Base-by-base conservation (phyloP, 2,113 vertebrate species). In the Brachypodius melanocephalos region DNA sequence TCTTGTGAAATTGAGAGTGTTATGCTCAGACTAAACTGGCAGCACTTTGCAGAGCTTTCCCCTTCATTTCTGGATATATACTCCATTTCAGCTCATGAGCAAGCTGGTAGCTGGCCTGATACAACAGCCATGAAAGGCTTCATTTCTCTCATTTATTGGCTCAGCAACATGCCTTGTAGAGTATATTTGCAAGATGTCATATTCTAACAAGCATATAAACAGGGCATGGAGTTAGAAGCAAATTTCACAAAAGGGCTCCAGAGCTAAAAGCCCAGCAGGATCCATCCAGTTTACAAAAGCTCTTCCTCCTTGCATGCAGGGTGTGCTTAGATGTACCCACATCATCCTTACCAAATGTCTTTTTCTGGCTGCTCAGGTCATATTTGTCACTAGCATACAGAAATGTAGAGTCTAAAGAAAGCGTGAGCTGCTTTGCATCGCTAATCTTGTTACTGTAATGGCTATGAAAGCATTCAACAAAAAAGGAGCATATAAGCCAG, bases 381-480 rank as follows among this genome's bases (percentile, higher is more conserved):
- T 97, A 95, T 98, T 97, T 98, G 97, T 98, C 97, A 95, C 92
- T 88, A 77, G 96, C 74, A 95, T 49, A 91, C 87, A 96, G 96
- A 77, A 95, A 92, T 58, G 62, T 66, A 67, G 74, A 85, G 93
- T 84, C 63, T 83, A 85, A 97, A 97, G 97, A 97, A 97, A 97
- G 91, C 80, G 36, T 46, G 94, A 96, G 91, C 90, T 88, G 96
- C 86, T 91, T 96, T 96, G 93, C 95, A 98, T 97, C 88, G 48
- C 97, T 98, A 98, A 98, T 98, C 98, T 98, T 40, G 92, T 98
- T 98, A 98, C 95, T 94, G 97, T 97, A 97, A 97, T 96, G 96
- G 93, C 95, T 97, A 95, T 95, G 92, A 91, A 97, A 97, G 95
- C 88, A 88, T 68, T 81, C 59, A 91, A 96, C 95, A 97, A 92